Conservation (phyloP, 2,797 vertebrate genomes). For the Oryzias dopingdopingensis region DNA sequence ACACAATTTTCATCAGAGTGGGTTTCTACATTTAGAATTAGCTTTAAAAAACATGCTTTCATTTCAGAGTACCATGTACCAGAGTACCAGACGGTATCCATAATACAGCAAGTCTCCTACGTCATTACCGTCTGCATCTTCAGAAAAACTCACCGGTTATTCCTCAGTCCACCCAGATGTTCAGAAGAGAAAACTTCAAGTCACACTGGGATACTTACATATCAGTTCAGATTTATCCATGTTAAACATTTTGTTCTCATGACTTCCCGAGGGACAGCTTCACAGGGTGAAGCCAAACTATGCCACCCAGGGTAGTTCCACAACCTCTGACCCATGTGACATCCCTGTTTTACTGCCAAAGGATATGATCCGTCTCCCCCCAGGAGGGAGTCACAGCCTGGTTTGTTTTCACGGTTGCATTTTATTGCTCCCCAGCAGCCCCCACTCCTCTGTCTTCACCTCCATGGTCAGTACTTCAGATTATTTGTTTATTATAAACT, state of each 20-base stretch:
- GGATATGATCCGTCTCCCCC: slow-evolving; percentile 35
- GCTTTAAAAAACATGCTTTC: too few species aligned
- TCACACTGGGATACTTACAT: slow-evolving; percentile 32
- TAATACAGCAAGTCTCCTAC: background rate
- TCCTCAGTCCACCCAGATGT: slow-evolving; percentile 38
- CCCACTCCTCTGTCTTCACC: slow-evolving; percentile 2
- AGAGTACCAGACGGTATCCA: background rate
- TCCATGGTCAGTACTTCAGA: slow-evolving; percentile 19
- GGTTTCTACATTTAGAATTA: too few species aligned
- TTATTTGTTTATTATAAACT: slow-evolving; percentile 28
- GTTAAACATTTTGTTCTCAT: slow-evolving; percentile 54
- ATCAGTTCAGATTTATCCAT: slow-evolving; percentile 27
- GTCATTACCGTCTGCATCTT: slow-evolving; percentile 12
- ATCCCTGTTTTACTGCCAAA: slow-evolving; percentile 54
- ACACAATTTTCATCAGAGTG: too few species aligned
- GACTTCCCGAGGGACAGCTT: slow-evolving; percentile 54
- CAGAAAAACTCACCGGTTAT: slow-evolving; percentile 24
- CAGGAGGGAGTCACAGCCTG: slow-evolving; percentile 46
- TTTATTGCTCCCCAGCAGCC: slow-evolving; percentile 45
- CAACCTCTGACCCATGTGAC: slow-evolving; percentile 63
- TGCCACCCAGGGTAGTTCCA: slow-evolving; percentile 72
- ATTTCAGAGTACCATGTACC: background rate
- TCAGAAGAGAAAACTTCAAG: slow-evolving; percentile 28
- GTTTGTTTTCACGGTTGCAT: slow-evolving; percentile 40
- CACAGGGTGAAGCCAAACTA: slow-evolving; percentile 53